Percentiles rank a stretch among this genome's conserved stretches.
These are phyloP conservation scores for Tapirus indicus DNA, from an alignment of 2,797 vertebrate species.

Conservation along the genomic window DNA sequence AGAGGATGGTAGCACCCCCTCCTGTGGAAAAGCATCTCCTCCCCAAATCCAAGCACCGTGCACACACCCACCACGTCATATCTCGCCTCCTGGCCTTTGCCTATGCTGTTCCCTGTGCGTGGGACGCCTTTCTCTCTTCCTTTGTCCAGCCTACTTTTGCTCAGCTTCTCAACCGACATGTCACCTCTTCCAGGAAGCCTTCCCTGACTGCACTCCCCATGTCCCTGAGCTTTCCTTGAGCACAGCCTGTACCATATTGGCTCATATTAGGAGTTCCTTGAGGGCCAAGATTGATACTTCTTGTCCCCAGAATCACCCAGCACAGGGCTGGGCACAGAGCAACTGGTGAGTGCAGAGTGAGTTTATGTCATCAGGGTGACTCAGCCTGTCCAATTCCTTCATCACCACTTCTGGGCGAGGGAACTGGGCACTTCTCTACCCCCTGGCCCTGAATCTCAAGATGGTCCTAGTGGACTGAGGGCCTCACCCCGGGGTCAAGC, in stretches of 20 bases:
- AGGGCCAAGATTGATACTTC: neutral
- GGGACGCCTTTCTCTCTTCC: neutral
- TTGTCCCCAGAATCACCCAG: neutral
- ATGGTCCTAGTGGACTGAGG: neutral
- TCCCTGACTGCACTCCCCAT: neutral
- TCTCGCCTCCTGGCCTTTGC: neutral
- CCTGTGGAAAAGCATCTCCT: neutral
- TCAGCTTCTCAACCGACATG: neutral
- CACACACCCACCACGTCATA: rapidly evolving
- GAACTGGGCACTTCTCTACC: neutral
- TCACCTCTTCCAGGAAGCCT: slow-evolving; percentile 12
- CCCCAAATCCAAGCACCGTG: neutral
- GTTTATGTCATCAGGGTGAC: neutral
- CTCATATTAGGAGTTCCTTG: neutral
- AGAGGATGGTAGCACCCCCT: neutral
- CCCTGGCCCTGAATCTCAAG: neutral
- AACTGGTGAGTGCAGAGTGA: neutral
- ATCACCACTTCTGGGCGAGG: neutral
- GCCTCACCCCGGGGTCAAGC: neutral
- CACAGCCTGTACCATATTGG: neutral
- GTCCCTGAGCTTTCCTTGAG: neutral
- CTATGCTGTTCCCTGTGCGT: neutral
- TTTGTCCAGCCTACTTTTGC: neutral
- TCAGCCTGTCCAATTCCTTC: neutral
- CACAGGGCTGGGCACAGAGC: neutral